phyloP scores from a whole-genome alignment of 2,797 vertebrate species.

The Eleutherodactylus coqui region DNA sequence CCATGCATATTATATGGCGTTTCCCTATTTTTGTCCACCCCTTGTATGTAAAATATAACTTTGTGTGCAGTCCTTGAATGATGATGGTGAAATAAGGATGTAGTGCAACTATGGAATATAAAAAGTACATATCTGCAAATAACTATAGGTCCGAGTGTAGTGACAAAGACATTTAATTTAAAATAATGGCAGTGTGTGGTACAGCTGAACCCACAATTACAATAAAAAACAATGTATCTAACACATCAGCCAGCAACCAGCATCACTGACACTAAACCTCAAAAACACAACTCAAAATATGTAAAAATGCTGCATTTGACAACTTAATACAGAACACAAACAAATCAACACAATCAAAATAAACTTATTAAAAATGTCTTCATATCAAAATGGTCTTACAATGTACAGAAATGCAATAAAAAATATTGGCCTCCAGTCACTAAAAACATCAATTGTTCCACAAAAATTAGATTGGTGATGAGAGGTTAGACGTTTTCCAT shows the following conservation, averaged over 20 bases:
- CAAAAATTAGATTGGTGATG: constrained; percentile 67
- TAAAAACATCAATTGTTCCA: constrained; percentile 77
- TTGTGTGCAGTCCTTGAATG: neutral
- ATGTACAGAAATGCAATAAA: constrained; percentile 85
- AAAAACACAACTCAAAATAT: constrained; percentile 71
- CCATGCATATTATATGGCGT: too few species aligned
- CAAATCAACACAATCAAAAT: constrained; percentile 74
- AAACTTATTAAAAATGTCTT: constrained; percentile 85
- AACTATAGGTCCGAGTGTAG: neutral
- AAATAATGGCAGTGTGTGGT: constrained; percentile 33
- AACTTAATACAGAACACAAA: constrained; percentile 84
- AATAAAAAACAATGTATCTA: constrained; percentile 36
- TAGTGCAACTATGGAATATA: neutral
- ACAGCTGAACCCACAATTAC: constrained; percentile 22
- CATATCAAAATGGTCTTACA: constrained; percentile 84
- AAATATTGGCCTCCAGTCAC: constrained; percentile 76
- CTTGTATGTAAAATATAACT: too few species aligned
- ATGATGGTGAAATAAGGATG: neutral
- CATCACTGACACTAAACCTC: neutral
- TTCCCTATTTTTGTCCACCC: too few species aligned
- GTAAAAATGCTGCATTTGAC: constrained; percentile 80
- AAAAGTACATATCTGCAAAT: too few species aligned
- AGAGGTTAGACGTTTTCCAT: constrained; percentile 81
- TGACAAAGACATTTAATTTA: constrained; percentile 58
- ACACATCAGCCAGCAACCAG: neutral